Evolutionary conservation across 1,140 invertebrate species (phyloP).

Genomic region (Pinna nobilis): DNA sequence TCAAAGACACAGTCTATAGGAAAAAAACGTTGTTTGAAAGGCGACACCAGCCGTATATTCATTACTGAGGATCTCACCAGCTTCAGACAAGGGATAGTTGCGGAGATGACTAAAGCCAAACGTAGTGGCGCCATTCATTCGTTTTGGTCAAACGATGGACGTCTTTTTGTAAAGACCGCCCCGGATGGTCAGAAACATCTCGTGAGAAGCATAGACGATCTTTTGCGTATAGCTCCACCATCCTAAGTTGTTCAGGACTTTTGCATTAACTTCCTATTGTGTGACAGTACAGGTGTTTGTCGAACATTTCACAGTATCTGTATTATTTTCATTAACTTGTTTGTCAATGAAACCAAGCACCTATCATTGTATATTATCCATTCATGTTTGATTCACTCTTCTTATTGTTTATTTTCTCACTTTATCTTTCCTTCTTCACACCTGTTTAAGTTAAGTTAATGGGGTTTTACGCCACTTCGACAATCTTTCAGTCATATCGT

Average conservation of each 20-base stretch:
- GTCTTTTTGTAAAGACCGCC: conserved; percentile 2
- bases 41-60: background rate
- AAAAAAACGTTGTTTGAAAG: conserved; percentile 14
- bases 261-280: too few relatives aligned
- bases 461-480: too few relatives aligned
- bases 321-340: background rate
- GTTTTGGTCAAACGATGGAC: conserved; percentile 23
- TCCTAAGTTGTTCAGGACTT: too few relatives aligned
- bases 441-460: too few relatives aligned
- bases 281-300: too few relatives aligned
- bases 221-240: too few relatives aligned
- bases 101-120: background rate
- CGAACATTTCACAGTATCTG: too few relatives aligned
- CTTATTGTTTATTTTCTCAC: background rate
- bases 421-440: background rate
- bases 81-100: conserved; percentile 7
- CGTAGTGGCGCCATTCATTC: background rate
- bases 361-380: background rate
- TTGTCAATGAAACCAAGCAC: background rate
- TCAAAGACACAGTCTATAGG: too few relatives aligned
- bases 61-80: conserved; percentile 14
- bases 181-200: background rate
- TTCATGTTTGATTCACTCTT: background rate
- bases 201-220: background rate
- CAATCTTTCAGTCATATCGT: too few relatives aligned